phyloP scores from a whole-genome alignment of 2,797 vertebrate species.

The Peromyscus melanophrys region DNA sequence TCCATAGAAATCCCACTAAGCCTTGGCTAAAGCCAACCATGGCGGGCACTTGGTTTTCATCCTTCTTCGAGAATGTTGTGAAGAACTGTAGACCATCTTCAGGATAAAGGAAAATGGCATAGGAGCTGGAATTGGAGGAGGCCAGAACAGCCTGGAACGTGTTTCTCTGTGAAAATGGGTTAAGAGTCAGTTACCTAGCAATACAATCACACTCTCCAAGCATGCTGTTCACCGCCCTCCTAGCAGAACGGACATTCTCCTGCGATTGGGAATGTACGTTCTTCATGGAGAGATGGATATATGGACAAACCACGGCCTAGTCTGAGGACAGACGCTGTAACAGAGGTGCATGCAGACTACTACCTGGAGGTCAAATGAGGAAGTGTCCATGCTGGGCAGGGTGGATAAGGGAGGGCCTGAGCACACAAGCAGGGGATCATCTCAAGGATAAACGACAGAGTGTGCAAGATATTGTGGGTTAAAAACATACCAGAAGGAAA shows the following conservation, averaged over 20 bases:
- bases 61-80: constrained; percentile 88
- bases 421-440: neutral
- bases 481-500: neutral
- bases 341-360: too few species aligned
- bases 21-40: constrained; percentile 95
- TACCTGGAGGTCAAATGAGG: neutral
- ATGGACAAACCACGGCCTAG: neutral
- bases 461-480: neutral
- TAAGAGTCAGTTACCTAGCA: constrained; percentile 69
- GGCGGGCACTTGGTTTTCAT: constrained; percentile 83
- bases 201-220: neutral
- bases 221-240: rapidly evolving
- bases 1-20: constrained; percentile 88
- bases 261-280: neutral
- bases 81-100: constrained; percentile 93
- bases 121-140: constrained; percentile 92
- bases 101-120: constrained; percentile 95
- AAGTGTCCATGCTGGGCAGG: rapidly evolving
- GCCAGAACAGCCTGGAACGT: constrained; percentile 96
- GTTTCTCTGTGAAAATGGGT: constrained; percentile 92
- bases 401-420: neutral
- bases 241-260: neutral
- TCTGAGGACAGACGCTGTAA: neutral
- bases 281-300: neutral
- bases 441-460: neutral